Percentiles rank a stretch among this genome's conserved stretches.
These are phyloP conservation scores for Geotrupes spiniger DNA, from an alignment of 2,888 invertebrate species.

Conservation along the genomic window DNA sequence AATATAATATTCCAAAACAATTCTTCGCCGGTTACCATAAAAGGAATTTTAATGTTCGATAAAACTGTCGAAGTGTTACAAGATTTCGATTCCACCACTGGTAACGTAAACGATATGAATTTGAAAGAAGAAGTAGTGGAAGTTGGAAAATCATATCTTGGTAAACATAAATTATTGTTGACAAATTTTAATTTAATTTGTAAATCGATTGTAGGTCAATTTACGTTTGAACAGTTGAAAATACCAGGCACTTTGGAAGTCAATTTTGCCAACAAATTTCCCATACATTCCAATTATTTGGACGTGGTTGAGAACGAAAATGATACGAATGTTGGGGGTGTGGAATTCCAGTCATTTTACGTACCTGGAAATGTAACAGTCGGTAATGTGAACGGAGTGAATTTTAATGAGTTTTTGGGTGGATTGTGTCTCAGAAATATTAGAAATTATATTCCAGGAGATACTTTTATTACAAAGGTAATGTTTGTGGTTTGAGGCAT, in stretches of 20 bases:
- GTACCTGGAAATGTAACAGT: conserved; percentile 43
- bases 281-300: conserved; percentile 24
- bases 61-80: conserved; percentile 28
- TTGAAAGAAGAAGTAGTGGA: conserved; percentile 14
- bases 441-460: conserved; percentile 42
- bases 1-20: conserved; percentile 33
- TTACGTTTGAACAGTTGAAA: conserved; percentile 34
- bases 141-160: not conserved
- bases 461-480: conserved; percentile 53
- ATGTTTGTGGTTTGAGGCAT: conserved; percentile 29
- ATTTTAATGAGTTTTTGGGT: conserved; percentile 49
- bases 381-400: conserved; percentile 50
- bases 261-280: conserved; percentile 30
- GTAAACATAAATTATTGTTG: not conserved
- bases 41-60: conserved; percentile 38
- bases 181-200: not conserved
- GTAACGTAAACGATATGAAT: conserved; percentile 23
- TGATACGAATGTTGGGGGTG: not conserved
- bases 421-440: conserved; percentile 52
- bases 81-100: conserved; percentile 23
- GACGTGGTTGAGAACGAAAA: conserved; percentile 13
- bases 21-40: conserved; percentile 25
- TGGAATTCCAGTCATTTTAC: conserved; percentile 19
- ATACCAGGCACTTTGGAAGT: conserved; percentile 24
- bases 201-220: conserved; percentile 6